phyloP scores from a whole-genome alignment of 2,113 vertebrate species.

The Pelodiscus sinensis region DNA sequence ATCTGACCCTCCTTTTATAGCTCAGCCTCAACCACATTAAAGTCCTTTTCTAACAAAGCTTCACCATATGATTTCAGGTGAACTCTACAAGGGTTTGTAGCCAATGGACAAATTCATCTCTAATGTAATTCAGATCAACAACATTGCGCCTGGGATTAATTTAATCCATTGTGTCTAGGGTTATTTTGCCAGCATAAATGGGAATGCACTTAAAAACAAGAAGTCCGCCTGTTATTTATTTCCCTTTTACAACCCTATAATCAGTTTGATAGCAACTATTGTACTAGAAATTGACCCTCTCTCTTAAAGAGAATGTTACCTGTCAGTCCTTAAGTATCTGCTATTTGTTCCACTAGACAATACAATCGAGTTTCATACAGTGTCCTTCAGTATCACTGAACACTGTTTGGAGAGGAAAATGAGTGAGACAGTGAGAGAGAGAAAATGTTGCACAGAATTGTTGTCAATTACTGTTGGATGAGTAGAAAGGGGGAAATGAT shows the following conservation, averaged over 20 bases:
- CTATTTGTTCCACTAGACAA: background rate
- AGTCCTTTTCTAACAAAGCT: background rate
- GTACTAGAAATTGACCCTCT: background rate
- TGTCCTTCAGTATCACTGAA: background rate
- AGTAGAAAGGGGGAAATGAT: background rate
- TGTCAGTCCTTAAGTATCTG: background rate
- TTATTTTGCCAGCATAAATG: background rate
- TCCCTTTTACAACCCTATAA: background rate
- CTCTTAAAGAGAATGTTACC: background rate
- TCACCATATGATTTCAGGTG: background rate
- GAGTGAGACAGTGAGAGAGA: background rate
- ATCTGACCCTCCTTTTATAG: background rate
- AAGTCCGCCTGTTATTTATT: background rate
- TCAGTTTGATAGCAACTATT: background rate
- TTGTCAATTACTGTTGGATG: background rate
- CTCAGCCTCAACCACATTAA: background rate
- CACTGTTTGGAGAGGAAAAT: background rate
- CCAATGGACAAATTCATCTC: background rate
- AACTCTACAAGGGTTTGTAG: background rate
- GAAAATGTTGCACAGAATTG: background rate
- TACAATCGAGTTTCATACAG: background rate
- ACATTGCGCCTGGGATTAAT: background rate
- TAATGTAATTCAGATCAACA: background rate
- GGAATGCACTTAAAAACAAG: background rate
- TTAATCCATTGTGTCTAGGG: background rate